phyloP scores from a whole-genome alignment of 2,797 vertebrate species.

The Argyrosomus regius region DNA sequence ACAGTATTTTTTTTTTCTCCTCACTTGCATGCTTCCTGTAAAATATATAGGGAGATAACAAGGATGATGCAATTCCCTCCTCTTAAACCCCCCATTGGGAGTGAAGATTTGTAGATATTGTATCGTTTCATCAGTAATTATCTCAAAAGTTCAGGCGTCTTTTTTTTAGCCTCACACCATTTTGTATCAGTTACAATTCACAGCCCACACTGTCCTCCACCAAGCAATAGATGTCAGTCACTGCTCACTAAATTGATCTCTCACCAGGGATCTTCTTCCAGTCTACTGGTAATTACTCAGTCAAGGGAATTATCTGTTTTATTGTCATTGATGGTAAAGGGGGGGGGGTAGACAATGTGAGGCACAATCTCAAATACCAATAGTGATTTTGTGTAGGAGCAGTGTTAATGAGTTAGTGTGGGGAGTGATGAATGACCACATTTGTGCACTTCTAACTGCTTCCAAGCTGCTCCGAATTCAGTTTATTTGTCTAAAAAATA shows the following conservation, averaged over 20 bases:
- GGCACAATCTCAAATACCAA: constrained; percentile 50
- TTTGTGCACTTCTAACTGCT: constrained; percentile 36
- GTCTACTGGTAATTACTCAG: constrained; percentile 52
- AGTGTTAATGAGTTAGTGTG: constrained; percentile 54
- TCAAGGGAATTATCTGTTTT: constrained; percentile 63
- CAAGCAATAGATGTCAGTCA: constrained; percentile 32
- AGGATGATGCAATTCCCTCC: constrained; percentile 37
- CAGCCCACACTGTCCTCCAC: constrained; percentile 21
- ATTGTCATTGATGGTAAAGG: constrained; percentile 44
- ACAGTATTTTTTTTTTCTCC: constrained; percentile 40
- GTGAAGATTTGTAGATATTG: constrained; percentile 43
- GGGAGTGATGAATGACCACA: constrained; percentile 45
- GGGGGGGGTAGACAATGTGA: constrained; percentile 27
- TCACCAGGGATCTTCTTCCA: constrained; percentile 39
- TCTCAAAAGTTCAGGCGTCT: constrained; percentile 21
- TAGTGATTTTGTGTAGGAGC: constrained; percentile 49
- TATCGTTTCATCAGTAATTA: constrained; percentile 49
- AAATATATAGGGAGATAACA: constrained; percentile 56
- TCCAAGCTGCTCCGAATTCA: constrained; percentile 24
- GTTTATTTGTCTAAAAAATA: background rate
- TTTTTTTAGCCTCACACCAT: constrained; percentile 24
- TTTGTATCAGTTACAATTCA: constrained; percentile 36
- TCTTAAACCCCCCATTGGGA: constrained; percentile 2
- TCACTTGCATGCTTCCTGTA: constrained; percentile 69
- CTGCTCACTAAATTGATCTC: constrained; percentile 54